These are phyloP conservation scores for Anthopleura xanthogrammica DNA, from an alignment of 92 coral and sea anemone species.

Conservation along the genomic window DNA sequence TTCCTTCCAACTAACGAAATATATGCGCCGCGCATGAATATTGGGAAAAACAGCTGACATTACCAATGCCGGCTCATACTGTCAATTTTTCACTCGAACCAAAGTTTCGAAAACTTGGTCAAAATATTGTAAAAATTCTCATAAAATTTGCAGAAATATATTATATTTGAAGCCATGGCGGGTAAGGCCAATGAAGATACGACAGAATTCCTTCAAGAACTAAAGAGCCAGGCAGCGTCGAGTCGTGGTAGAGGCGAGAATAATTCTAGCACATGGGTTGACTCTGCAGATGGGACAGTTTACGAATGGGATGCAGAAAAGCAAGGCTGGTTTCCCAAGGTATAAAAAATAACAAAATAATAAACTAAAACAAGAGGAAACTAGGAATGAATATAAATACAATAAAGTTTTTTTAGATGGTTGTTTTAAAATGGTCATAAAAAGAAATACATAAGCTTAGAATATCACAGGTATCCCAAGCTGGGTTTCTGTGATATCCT, in stretches of 20 bases:
- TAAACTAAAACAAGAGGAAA: background rate
- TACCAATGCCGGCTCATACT: conserved; percentile 1
- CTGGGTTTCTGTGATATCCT: too few species aligned
- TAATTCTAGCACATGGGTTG: conserved; percentile 29
- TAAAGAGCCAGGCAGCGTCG: conserved; percentile 48
- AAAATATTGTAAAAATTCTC: background rate
- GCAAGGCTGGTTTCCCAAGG: conserved; percentile 98
- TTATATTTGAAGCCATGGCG: conserved; percentile 21
- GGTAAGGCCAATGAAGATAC: conserved; percentile 16
- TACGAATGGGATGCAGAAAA: conserved; percentile 88
- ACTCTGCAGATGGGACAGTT: conserved; percentile 74
- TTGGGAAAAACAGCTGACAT: conserved; percentile 15
- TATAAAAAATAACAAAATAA: conserved; percentile 9
- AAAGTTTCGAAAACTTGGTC: background rate
- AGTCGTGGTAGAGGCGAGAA: conserved; percentile 7
- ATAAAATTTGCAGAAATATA: conserved; percentile 1
- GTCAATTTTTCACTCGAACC: conserved; percentile 4
- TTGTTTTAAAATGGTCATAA: background rate
- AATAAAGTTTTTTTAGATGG: background rate
- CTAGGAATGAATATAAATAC: background rate
- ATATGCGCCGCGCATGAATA: conserved; percentile 22
- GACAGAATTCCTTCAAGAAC: conserved; percentile 50
- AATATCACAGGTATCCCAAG: too few species aligned
- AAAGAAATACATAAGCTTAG: too few species aligned
- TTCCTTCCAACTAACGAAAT: background rate